Evolutionary conservation across 2,797 vertebrate species (phyloP), one percentile per base, ranked within the genome.

Genomic region (Cheirogaleus major): DNA sequence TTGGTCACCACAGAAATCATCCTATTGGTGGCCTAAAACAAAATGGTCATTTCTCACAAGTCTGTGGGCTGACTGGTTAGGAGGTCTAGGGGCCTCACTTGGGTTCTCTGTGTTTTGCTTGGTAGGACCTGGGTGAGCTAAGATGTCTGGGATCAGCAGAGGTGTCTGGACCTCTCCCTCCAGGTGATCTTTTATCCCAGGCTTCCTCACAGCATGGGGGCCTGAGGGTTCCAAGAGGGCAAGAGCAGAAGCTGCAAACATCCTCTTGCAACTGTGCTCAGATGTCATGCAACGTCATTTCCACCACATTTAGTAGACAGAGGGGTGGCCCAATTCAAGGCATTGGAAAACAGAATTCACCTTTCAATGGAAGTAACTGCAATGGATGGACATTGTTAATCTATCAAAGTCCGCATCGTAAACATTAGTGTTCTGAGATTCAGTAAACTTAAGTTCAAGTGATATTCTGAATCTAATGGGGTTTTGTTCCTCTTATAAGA

Each of bases 401-500:
- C 30, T 9, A 50, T 20, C 45, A 63, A 12, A 78, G 38, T 80
- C 43, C 41, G 27, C 10, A 43, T 27, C 30, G 22, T 3, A 61
- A 8, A 38, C 10, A 14, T 15, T 20, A 76, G n/a, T 32, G 75
- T 92, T 85, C 55, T 50, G 15, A 79, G 61, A 73, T 17, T 50
- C 22, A 30, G 14, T n/a, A 86, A 91, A 65, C n/a, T 48, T 55
- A 86, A 57, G 18, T 93, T 65, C 50, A 48, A 76, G 32, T 35
- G 35, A 27, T 81, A 32, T 17, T 82, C 23, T 55, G 20, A 93
- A 72, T 43, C 80, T 70, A 17, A 6, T 63, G 22, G 20, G 38
- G 11, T 76, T 97, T 86, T 79, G 48, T 76, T 48, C 72, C 30
- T 38, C 63, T 95, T 27, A 13, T 22, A 76, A 84, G 30, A 81